phyloP scores from a whole-genome alignment of 1,140 invertebrate species.

The Ceratina calcarata region DNA sequence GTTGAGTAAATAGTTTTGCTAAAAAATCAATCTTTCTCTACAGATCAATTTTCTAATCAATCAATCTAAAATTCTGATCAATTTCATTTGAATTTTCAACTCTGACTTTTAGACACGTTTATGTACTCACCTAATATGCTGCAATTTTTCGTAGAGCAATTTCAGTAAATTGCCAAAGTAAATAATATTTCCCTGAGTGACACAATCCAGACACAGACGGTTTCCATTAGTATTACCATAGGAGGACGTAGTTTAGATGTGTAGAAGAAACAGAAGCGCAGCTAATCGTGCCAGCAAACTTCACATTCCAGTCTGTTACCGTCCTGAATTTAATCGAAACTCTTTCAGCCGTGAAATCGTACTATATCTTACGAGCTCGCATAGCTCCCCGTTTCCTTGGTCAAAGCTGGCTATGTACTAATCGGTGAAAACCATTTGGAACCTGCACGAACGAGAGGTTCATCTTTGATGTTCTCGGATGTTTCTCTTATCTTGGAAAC shows the following conservation, averaged over 20 bases:
- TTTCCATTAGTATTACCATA: conserved; percentile 8
- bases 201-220: not conserved
- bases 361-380: no score
- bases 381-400: conserved; percentile 36
- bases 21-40: no score
- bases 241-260: conserved; percentile 15
- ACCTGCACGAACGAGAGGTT: not conserved
- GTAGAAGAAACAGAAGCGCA: conserved; percentile 28
- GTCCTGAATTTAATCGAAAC: conserved; percentile 43
- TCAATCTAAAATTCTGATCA: no score
- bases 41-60: no score
- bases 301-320: conserved; percentile 47
- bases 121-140: no score
- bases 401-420: conserved; percentile 15
- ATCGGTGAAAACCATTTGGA: conserved; percentile 27
- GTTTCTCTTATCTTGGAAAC: conserved; percentile 42
- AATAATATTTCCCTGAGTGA: not conserved
- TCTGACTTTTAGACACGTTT: no score
- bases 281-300: conserved; percentile 15
- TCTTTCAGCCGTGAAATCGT: not conserved
- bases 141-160: no score
- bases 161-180: not conserved
- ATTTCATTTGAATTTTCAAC: no score
- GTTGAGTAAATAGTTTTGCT: no score
- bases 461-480: conserved; percentile 10